Evolutionary conservation across 2,888 invertebrate species (phyloP).

Genomic region (Cheilosia grossa): DNA sequence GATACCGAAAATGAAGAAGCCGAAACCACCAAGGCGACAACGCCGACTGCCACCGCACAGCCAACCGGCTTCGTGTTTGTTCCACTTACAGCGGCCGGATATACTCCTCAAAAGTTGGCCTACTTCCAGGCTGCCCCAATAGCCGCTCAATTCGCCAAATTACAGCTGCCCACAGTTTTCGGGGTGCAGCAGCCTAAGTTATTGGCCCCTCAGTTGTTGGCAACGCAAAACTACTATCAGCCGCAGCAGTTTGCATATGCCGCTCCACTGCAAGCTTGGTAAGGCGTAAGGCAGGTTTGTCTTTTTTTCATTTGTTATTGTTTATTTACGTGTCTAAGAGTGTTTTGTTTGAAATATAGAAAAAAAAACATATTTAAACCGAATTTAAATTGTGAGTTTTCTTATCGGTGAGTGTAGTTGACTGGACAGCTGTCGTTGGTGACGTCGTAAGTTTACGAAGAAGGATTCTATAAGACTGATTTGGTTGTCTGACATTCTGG

Average conservation of each 20-base stretch:
- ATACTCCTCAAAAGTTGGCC: slow-evolving; percentile 54
- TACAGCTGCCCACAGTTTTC: slow-evolving; percentile 45
- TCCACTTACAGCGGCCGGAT: slow-evolving; percentile 55
- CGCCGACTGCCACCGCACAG: slow-evolving; percentile 14
- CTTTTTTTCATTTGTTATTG: slow-evolving; percentile 21
- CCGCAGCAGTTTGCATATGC: slow-evolving; percentile 63
- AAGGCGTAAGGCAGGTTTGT: slow-evolving; percentile 4
- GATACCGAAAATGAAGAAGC: slow-evolving; percentile 66
- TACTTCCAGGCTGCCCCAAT: slow-evolving; percentile 40
- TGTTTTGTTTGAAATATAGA: background rate
- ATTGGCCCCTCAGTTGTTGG: slow-evolving; percentile 34
- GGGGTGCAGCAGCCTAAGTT: slow-evolving; percentile 49
- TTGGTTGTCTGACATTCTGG: too few species aligned
- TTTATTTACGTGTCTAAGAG: slow-evolving; percentile 27
- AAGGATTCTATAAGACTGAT: background rate
- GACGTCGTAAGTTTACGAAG: background rate
- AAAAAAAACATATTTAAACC: background rate
- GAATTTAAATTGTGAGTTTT: background rate
- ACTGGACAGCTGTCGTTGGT: background rate
- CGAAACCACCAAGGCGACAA: slow-evolving; percentile 21
- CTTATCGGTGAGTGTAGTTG: too few species aligned
- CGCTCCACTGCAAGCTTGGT: slow-evolving; percentile 62
- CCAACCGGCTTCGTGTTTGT: slow-evolving; percentile 48
- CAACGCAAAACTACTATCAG: slow-evolving; percentile 55
- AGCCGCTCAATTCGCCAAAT: slow-evolving; percentile 45